These are phyloP conservation scores for Sitophilus oryzae DNA, from an alignment of 1,140 invertebrate species.

Conservation along the genomic window DNA sequence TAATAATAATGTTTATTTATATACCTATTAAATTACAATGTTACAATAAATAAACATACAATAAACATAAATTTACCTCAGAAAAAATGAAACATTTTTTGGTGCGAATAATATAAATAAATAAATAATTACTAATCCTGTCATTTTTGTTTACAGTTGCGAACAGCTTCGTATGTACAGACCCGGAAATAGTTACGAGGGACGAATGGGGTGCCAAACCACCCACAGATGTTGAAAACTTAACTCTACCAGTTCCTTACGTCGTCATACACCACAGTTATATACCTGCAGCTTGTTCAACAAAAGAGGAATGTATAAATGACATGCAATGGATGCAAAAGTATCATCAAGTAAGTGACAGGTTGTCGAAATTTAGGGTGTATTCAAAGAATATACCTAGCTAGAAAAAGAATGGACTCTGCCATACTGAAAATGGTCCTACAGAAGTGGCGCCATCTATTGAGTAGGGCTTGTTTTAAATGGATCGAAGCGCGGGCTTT, in stretches of 20 bases:
- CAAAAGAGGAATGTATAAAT: slow-evolving; percentile 45
- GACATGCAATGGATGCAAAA: slow-evolving; percentile 55
- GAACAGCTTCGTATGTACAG: slow-evolving; percentile 4
- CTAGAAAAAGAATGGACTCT: no score
- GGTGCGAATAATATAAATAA: neutral
- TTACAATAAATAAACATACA: no score
- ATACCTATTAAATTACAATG: no score
- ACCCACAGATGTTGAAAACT: slow-evolving; percentile 43
- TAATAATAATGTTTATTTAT: no score
- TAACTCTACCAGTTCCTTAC: slow-evolving; percentile 59
- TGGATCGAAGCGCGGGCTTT: no score
- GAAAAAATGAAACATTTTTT: no score
- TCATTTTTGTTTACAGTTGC: slow-evolving; percentile 3
- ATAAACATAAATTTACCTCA: no score
- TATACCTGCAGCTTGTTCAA: slow-evolving; percentile 54
- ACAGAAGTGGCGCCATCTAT: no score
- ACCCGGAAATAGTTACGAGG: slow-evolving; percentile 49
- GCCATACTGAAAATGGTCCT: no score
- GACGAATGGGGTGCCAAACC: slow-evolving; percentile 57
- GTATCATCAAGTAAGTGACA: slow-evolving; percentile 44
- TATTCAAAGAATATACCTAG: no score
- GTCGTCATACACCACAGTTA: slow-evolving; percentile 75
- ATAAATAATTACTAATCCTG: neutral
- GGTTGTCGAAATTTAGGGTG: no score
- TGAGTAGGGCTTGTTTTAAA: no score